Conservation (phyloP, 2,888 invertebrate species). For the Ceriagrion tenellum region DNA sequence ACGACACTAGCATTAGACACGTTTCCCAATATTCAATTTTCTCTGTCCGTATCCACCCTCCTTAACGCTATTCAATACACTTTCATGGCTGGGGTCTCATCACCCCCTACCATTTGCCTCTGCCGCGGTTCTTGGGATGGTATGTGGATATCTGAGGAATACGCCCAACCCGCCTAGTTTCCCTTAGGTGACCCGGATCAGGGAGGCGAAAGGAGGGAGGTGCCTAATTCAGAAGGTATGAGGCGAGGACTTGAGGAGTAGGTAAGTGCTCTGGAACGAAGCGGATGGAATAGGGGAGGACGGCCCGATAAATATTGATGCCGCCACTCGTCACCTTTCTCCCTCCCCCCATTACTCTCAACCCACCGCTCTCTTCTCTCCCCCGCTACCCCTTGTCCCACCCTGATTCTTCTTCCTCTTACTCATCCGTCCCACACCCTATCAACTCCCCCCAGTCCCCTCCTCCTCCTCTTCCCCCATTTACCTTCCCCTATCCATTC, state of each 20-base stretch:
- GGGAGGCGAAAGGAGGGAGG: not conserved
- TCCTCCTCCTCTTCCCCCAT: not conserved
- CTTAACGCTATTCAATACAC: too few species aligned
- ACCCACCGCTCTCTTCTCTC: not conserved
- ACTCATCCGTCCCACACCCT: not conserved
- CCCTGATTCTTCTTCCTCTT: not conserved
- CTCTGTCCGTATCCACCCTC: too few species aligned
- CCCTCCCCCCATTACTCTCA: not conserved
- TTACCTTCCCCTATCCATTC: not conserved
- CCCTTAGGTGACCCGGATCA: slow-evolving; percentile 10
- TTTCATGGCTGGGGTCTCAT: too few species aligned
- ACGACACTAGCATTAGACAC: too few species aligned
- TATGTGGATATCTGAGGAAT: too few species aligned
- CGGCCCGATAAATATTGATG: slow-evolving; percentile 36
- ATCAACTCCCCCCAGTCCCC: not conserved
- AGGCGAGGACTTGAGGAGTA: not conserved
- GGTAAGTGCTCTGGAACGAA: slow-evolving; percentile 26
- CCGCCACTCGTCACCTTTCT: not conserved
- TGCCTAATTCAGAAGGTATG: not conserved
- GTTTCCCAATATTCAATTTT: too few species aligned
- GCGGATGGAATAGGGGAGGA: not conserved
- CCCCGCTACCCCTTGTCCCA: not conserved
- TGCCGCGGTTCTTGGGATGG: too few species aligned
- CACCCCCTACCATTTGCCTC: too few species aligned
- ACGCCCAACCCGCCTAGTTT: not conserved